These are phyloP conservation scores for Nasonia longicornis DNA, from an alignment of 1,140 invertebrate genomes.

Conservation along the genomic window DNA sequence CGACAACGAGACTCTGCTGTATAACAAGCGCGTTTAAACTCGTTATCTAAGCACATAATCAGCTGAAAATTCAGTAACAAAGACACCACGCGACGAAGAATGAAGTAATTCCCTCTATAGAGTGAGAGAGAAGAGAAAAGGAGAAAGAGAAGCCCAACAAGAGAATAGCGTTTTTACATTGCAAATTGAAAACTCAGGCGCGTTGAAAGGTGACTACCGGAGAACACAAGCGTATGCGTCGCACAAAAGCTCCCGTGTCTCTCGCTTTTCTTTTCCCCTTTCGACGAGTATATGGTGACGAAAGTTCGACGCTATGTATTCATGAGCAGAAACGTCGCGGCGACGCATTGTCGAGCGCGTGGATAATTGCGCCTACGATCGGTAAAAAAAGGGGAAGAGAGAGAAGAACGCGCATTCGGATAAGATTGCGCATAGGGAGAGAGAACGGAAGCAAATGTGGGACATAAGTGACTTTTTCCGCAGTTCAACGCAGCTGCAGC, in stretches of 20 bases:
- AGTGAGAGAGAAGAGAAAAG: neutral
- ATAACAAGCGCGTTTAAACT: neutral
- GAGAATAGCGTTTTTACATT: slow-evolving; percentile 25
- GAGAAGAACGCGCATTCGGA: neutral
- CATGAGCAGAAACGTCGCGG: neutral
- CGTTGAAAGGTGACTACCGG: neutral
- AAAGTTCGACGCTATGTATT: slow-evolving; percentile 8
- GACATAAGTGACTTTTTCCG: neutral
- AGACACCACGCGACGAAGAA: neutral
- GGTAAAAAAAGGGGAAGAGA: neutral
- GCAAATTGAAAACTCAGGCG: slow-evolving; percentile 23
- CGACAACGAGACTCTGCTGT: neutral
- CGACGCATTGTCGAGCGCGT: neutral
- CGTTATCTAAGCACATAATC: neutral
- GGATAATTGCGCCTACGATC: neutral
- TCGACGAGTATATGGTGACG: neutral
- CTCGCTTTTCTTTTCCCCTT: neutral
- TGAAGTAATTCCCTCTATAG: neutral
- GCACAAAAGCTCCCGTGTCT: neutral
- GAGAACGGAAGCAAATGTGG: neutral
- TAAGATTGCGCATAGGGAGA: neutral
- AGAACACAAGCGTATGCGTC: neutral
- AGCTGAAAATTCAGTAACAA: neutral
- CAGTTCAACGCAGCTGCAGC: neutral
- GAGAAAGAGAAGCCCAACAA: too few relatives aligned